Evolutionary conservation across 2,888 invertebrate genomes (phyloP).

Genomic region (Fragum fragum): DNA sequence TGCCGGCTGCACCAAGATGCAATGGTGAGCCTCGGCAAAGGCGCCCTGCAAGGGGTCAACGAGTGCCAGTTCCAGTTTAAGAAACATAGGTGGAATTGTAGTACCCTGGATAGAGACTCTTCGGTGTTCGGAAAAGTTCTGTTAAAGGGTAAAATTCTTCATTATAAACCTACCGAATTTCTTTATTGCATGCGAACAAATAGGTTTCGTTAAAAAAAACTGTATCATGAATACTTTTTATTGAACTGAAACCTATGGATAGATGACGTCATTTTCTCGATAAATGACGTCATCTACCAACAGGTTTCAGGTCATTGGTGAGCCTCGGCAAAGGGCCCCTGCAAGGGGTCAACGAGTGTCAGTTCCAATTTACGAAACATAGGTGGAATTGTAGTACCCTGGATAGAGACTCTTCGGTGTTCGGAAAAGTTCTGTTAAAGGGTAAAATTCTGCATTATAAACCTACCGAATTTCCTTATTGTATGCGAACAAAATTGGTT

Average conservation of each 20-base stretch:
- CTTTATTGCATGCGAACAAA: too few species aligned
- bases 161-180: too few species aligned
- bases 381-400: constrained; percentile 86
- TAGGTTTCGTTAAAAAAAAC: too few species aligned
- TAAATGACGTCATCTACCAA: too few species aligned
- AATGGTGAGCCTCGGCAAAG: constrained; percentile 85
- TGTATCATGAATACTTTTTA: too few species aligned
- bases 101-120: constrained; percentile 84
- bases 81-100: constrained; percentile 86
- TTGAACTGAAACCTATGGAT: too few species aligned
- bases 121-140: constrained; percentile 87
- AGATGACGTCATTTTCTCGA: too few species aligned
- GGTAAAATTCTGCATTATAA: too few species aligned
- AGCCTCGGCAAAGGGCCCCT: constrained; percentile 85
- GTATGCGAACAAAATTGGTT: too few species aligned
- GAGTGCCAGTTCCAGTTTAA: constrained; percentile 87
- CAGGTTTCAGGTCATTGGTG: too few species aligned
- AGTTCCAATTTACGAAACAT: constrained; percentile 85
- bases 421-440: constrained; percentile 86
- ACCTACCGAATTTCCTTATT: too few species aligned
- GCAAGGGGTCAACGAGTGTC: constrained; percentile 86
- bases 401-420: constrained; percentile 86
- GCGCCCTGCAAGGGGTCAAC: constrained; percentile 85
- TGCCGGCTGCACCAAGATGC: constrained; percentile 86
- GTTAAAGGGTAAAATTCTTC: constrained; percentile 87